Percentiles rank a stretch among this genome's conserved stretches.
Evolutionary conservation across 2,888 invertebrate species (phyloP).

Genomic region (Nematopogon swammerdamellus): DNA sequence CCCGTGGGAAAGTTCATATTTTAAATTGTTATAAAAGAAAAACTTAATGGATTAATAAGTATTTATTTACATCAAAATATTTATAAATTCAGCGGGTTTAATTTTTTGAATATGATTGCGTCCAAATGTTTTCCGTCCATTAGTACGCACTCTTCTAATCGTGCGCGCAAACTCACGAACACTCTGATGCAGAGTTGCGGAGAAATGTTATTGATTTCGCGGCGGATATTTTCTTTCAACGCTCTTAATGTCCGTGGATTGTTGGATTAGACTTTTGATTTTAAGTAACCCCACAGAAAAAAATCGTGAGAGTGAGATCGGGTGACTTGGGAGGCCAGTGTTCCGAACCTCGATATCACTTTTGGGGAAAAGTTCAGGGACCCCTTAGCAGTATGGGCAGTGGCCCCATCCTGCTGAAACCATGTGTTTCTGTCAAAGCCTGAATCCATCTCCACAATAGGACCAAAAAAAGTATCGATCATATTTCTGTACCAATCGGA

Average conservation of each 20-base stretch:
- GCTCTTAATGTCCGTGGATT: conserved; percentile 2
- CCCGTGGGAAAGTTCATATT: too few relatives aligned
- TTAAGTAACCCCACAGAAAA: conserved; percentile 14
- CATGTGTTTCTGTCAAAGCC: neutral
- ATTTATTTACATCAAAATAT: neutral
- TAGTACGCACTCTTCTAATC: neutral
- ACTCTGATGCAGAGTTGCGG: neutral
- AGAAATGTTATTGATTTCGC: neutral
- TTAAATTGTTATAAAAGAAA: too few relatives aligned
- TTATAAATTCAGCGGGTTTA: neutral
- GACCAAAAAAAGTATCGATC: neutral
- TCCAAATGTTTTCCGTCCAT: neutral
- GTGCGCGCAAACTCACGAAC: neutral
- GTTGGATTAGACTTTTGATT: conserved; percentile 8
- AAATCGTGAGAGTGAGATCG: conserved; percentile 14
- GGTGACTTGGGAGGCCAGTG: conserved; percentile 4
- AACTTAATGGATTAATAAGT: neutral
- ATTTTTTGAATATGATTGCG: neutral
- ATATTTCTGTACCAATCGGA: neutral
- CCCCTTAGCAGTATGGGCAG: neutral
- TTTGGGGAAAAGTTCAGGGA: neutral
- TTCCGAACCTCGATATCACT: neutral
- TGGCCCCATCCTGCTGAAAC: neutral
- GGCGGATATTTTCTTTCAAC: neutral
- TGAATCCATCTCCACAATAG: neutral